Evolutionary conservation across 2,888 invertebrate genomes (phyloP).

Genomic region (Drosophila pullipes): DNA sequence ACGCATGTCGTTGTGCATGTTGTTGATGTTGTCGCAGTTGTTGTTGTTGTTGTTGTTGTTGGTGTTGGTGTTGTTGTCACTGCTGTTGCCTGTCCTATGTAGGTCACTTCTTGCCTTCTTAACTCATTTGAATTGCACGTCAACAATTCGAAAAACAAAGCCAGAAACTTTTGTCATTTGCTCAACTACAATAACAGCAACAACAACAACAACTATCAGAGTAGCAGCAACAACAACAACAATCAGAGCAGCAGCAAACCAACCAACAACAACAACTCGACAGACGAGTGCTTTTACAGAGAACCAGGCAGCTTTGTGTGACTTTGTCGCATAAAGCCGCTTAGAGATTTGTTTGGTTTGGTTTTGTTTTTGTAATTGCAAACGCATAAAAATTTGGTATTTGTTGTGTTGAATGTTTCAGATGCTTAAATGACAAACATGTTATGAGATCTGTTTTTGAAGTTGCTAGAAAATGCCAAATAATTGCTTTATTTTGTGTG

Average conservation of each 20-base stretch:
- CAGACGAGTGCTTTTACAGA: constrained; percentile 5
- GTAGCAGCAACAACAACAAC: constrained; percentile 16
- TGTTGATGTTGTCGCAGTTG: constrained; percentile 15
- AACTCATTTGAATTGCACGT: constrained; percentile 81
- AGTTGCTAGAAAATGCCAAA: not conserved
- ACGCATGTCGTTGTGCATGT: constrained; percentile 13
- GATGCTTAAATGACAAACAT: not conserved
- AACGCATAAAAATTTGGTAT: constrained; percentile 22
- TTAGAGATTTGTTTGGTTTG: constrained; percentile 28
- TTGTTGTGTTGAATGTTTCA: constrained; percentile 24
- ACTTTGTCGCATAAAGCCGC: constrained; percentile 53
- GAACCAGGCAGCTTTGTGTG: constrained; percentile 24
- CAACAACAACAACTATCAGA: constrained; percentile 27
- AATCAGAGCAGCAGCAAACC: constrained; percentile 24
- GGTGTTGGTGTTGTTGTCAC: constrained; percentile 1
- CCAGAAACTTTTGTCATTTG: constrained; percentile 76
- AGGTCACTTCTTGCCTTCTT: constrained; percentile 66
- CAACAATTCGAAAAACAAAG: constrained; percentile 78
- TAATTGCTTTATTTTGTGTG: not conserved
- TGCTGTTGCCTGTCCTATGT: constrained; percentile 43
- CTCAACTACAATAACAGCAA: constrained; percentile 36
- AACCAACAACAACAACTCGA: constrained; percentile 17
- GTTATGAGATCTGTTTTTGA: not conserved
- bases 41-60: not conserved
- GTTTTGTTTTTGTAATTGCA: constrained; percentile 1